These are phyloP conservation scores for Rhimphoctona megacephalus DNA, from an alignment of 2,888 invertebrate genomes.

Conservation along the genomic window DNA sequence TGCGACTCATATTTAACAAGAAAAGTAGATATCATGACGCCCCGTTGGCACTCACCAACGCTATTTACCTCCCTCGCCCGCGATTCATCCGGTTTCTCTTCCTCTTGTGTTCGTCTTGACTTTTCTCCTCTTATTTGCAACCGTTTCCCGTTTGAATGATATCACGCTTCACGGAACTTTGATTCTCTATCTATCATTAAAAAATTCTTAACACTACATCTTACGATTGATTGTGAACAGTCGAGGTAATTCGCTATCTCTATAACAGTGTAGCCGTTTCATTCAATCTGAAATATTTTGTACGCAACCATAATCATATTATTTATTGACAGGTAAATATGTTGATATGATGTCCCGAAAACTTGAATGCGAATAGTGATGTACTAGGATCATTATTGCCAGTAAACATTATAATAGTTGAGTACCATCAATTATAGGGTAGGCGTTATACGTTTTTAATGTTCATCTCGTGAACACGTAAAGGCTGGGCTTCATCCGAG, in stretches of 20 bases:
- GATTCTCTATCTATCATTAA: background rate
- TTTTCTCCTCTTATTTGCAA: constrained; percentile 27
- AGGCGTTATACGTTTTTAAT: constrained; percentile 55
- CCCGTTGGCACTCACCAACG: constrained; percentile 62
- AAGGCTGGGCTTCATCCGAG: constrained; percentile 42
- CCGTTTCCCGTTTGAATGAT: constrained; percentile 23
- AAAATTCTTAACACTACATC: background rate
- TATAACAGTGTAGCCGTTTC: background rate
- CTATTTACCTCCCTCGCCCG: constrained; percentile 68
- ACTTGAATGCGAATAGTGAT: background rate
- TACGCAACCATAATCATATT: background rate
- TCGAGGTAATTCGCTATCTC: background rate
- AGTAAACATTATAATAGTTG: constrained; percentile 13
- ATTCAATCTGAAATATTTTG: background rate
- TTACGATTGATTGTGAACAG: background rate
- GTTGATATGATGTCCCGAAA: background rate
- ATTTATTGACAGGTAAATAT: background rate
- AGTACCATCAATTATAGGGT: constrained; percentile 36
- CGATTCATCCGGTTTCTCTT: constrained; percentile 42
- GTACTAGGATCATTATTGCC: background rate
- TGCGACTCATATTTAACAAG: constrained; percentile 68
- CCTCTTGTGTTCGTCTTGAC: constrained; percentile 19
- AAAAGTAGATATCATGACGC: constrained; percentile 69
- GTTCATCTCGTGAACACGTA: constrained; percentile 28
- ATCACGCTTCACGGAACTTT: background rate